Evolutionary conservation across 2,797 vertebrate genomes (phyloP), one percentile per base, ranked within the genome.

Genomic region (Salmo trutta): DNA sequence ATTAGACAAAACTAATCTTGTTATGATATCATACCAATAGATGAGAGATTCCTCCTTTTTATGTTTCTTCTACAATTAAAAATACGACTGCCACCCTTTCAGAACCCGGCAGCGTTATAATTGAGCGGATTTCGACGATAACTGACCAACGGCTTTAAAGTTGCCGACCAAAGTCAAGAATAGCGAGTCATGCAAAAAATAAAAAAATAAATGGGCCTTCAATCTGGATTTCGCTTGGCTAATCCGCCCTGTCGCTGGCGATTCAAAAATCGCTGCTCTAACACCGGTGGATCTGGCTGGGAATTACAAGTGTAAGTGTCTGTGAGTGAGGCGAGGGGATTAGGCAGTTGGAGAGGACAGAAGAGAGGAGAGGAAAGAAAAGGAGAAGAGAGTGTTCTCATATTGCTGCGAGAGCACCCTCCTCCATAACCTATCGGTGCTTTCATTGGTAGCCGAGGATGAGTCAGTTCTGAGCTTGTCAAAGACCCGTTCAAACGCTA

Each of bases 251-350:
- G 90, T 89, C 89, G 85, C 88, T 85, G 85, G 85, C 74, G 75
- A 90, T 90, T 93, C 85, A 88, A 91, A 91, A 36, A 93, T 89
- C 88, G 36, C 83, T 85, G 88, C 89, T 91, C 93, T 91, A 87
- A 92, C 87, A 92, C 88, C 51, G 59, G 82, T 72, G 84, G 92
- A 92, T 92, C 84, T 89, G 90, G 85, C 87, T 83, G 83, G 82
- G 91, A 93, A 94, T 94, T 93, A 94, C 92, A 93, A 91, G 90
- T 91, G 90, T 94, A 93, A 93, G 91, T 93, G 92, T 91, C 92
- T 90, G 87, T 82, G 86, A 92, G 89, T 85, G 89, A 91, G 86
- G 83, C 86, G 85, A 90, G 74, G 80, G 90, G 92, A 94, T 94
- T 94, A 94, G 83, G 51, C 62, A 82, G 80, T 80, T 74, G 54